Conservation (phyloP, 2,113 vertebrate genomes). For the Gallinago media region DNA sequence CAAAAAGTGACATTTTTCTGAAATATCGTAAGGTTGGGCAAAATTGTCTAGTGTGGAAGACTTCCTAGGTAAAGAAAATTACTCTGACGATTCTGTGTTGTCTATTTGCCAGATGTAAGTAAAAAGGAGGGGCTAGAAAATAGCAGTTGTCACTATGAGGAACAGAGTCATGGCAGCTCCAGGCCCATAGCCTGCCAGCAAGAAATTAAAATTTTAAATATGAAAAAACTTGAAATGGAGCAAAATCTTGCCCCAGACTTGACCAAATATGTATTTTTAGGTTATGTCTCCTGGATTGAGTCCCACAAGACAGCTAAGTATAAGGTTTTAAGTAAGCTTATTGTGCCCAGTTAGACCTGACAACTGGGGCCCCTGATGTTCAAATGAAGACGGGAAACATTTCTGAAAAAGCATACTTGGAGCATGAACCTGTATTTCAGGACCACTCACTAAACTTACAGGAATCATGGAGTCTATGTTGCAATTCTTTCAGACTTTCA, state of each 20-base stretch:
- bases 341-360: not conserved
- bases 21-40: not conserved
- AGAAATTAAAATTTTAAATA: not conserved
- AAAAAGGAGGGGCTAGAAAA: not conserved
- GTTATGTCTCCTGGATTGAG: not conserved
- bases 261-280: not conserved
- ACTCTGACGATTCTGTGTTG: not conserved
- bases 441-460: not conserved
- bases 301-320: fast-evolving
- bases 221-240: not conserved
- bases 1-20: not conserved
- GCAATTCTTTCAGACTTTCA: not conserved
- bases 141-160: not conserved
- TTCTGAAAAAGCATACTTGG: not conserved
- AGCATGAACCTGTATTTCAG: not conserved
- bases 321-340: not conserved
- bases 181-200: not conserved
- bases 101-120: not conserved
- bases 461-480: not conserved
- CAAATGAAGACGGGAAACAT: not conserved
- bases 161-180: not conserved
- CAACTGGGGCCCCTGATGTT: fast-evolving
- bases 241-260: not conserved
- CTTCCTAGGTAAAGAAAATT: not conserved
- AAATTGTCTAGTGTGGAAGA: not conserved